A percentile compares a stretch with the other conserved stretches of the same genome.
These are phyloP conservation scores for Silurus asotus DNA, from an alignment of 2,113 vertebrate species.

Conservation along the genomic window DNA sequence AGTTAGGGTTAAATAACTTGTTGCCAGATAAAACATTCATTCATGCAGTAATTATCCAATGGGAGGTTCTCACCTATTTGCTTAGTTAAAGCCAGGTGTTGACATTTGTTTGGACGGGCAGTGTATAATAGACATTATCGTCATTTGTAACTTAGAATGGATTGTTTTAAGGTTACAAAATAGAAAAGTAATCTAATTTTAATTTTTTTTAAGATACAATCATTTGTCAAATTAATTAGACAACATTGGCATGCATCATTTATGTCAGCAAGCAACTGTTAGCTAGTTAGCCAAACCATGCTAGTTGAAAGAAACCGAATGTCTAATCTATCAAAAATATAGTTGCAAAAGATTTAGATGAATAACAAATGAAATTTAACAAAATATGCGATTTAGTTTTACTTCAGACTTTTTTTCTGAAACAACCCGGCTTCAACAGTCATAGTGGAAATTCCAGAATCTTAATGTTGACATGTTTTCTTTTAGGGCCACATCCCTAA, in stretches of 20 bases:
- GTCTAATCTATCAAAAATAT: background rate
- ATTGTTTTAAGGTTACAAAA: background rate
- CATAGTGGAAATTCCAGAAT: background rate
- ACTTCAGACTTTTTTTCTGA: background rate
- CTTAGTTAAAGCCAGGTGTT: too few relatives aligned
- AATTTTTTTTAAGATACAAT: background rate
- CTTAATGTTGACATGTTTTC: background rate
- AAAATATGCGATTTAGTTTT: background rate
- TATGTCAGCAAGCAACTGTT: background rate
- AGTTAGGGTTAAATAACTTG: too few relatives aligned
- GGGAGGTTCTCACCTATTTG: too few relatives aligned
- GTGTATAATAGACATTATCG: background rate
- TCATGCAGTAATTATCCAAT: too few relatives aligned
- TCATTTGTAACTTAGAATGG: background rate
- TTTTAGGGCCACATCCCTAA: constrained; percentile 1
- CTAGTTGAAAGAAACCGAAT: background rate
- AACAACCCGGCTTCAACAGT: too few relatives aligned
- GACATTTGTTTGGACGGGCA: too few relatives aligned
- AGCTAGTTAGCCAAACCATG: background rate
- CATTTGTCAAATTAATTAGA: background rate
- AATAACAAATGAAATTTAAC: background rate
- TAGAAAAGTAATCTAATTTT: background rate
- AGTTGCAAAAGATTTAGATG: background rate
- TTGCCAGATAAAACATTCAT: too few relatives aligned
- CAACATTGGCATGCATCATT: background rate